phyloP scores from a whole-genome alignment of 2,113 vertebrate species.

The Eidolon helvum region DNA sequence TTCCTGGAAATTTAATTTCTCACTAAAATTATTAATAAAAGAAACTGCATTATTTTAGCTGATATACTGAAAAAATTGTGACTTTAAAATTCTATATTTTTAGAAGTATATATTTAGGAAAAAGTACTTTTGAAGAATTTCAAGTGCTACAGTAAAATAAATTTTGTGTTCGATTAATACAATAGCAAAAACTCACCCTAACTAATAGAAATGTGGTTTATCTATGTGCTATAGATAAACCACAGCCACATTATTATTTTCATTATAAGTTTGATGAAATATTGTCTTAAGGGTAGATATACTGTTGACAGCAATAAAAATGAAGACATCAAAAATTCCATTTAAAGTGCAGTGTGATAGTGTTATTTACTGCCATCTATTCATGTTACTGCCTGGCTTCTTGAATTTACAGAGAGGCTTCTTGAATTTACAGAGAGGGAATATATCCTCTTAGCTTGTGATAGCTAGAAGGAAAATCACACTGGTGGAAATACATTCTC shows the following conservation, averaged over 20 bases:
- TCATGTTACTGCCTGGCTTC: slow-evolving; percentile 42
- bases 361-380: slow-evolving; percentile 69
- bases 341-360: slow-evolving; percentile 51
- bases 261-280: slow-evolving; percentile 75
- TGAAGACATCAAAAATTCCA: slow-evolving; percentile 74
- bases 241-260: slow-evolving; percentile 70
- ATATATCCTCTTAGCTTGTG: slow-evolving; percentile 62
- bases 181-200: slow-evolving; percentile 36
- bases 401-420: slow-evolving; percentile 63
- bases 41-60: neutral
- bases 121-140: neutral
- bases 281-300: slow-evolving; percentile 62
- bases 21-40: neutral
- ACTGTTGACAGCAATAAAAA: slow-evolving; percentile 65
- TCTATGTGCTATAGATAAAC: slow-evolving; percentile 73
- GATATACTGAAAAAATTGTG: neutral
- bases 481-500: neutral
- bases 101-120: neutral
- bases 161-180: slow-evolving; percentile 62
- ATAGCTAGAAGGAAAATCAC: slow-evolving; percentile 53
- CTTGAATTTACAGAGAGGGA: slow-evolving; percentile 64
- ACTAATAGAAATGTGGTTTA: neutral
- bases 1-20: neutral
- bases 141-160: slow-evolving; percentile 21
- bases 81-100: neutral